Evolutionary conservation across 2,888 invertebrate genomes (phyloP).

Genomic region (Cheilosia grossa): DNA sequence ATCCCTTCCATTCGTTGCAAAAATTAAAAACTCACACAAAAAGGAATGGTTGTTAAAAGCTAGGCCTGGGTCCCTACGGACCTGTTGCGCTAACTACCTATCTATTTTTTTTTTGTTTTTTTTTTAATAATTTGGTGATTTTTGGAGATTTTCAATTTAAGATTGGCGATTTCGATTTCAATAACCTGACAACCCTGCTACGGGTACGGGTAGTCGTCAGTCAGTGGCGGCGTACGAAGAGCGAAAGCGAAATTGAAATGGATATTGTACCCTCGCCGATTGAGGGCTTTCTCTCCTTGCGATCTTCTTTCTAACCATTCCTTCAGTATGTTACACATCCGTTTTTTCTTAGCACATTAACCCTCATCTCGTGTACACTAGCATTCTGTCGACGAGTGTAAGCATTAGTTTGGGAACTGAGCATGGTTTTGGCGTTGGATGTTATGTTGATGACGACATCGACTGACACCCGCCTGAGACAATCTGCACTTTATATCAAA

Average conservation of each 20-base stretch:
- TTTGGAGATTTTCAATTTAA: no score
- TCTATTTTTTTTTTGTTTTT: no score
- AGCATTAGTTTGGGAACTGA: neutral
- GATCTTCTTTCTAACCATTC: constrained; percentile 57
- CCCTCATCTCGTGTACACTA: constrained; percentile 33
- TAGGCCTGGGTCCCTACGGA: no score
- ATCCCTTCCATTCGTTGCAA: no score
- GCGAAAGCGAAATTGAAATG: constrained; percentile 67
- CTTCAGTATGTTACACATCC: constrained; percentile 74
- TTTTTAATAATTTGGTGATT: no score
- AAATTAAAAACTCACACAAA: no score
- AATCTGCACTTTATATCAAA: constrained; percentile 75
- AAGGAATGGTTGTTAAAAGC: no score
- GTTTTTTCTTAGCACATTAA: constrained; percentile 64
- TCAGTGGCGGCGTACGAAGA: neutral
- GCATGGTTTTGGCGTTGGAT: neutral
- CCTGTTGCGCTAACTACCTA: no score
- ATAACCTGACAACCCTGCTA: no score
- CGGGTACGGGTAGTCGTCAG: neutral
- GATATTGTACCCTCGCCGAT: constrained; percentile 41
- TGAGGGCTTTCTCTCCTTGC: constrained; percentile 35
- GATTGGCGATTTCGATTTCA: no score
- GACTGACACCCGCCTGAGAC: constrained; percentile 71
- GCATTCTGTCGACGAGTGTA: neutral
- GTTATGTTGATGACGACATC: constrained; percentile 69